These are phyloP conservation scores for Sakesphorus luctuosus DNA, from an alignment of 2,113 vertebrate species.

Conservation along the genomic window DNA sequence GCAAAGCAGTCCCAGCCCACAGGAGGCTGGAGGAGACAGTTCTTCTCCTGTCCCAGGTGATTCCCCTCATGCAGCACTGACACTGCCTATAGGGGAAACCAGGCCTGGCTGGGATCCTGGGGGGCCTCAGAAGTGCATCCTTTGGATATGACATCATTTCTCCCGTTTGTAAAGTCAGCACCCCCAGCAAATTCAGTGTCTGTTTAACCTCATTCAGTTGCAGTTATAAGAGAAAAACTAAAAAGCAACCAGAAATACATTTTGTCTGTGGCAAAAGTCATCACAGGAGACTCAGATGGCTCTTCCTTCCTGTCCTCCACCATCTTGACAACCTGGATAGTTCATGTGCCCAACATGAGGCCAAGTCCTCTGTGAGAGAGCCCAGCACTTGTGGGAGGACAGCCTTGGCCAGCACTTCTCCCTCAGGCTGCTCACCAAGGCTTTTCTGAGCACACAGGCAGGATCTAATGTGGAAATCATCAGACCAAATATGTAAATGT, in stretches of 20 bases:
- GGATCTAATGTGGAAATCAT: background rate
- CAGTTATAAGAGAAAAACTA: background rate
- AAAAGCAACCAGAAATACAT: background rate
- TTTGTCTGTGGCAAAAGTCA: background rate
- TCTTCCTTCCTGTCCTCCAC: background rate
- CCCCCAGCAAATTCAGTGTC: background rate
- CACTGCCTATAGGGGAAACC: background rate
- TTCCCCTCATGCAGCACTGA: background rate
- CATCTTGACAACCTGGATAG: background rate
- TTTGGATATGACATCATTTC: background rate
- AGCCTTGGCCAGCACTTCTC: background rate
- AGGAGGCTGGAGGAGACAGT: fast-evolving
- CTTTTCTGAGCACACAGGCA: background rate
- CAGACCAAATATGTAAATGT: background rate
- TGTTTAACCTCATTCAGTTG: background rate
- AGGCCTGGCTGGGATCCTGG: background rate
- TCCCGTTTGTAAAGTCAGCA: background rate
- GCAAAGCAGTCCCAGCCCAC: background rate
- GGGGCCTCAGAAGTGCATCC: fast-evolving
- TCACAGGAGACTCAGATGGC: background rate
- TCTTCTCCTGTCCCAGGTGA: background rate
- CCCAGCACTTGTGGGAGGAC: background rate
- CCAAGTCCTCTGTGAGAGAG: background rate
- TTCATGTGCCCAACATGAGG: background rate
- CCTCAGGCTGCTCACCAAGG: background rate